A percentile compares a stretch with the other conserved stretches of the same genome.
phyloP scores from a whole-genome alignment of 2,797 vertebrate species.

The Anolis apletophallus region DNA sequence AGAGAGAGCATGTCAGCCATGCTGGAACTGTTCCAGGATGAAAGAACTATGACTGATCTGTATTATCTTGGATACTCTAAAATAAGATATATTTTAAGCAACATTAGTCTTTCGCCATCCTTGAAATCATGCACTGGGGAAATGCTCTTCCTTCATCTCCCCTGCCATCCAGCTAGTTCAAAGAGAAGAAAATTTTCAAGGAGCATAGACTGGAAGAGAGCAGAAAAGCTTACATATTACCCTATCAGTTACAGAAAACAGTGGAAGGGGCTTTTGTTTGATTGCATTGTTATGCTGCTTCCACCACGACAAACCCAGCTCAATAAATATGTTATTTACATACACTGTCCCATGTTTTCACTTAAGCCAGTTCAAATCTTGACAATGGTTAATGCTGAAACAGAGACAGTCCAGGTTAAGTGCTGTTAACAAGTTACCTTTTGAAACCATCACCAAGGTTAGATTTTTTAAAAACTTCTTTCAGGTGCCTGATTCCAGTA shows the following conservation, averaged over 20 bases:
- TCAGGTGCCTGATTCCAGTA: too few relatives aligned
- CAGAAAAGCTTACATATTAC: not conserved
- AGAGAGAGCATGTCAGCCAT: constrained; percentile 11
- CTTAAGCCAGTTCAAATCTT: not conserved
- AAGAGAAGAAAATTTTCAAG: constrained; percentile 11
- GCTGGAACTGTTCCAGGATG: constrained; percentile 4
- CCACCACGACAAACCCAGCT: too few relatives aligned
- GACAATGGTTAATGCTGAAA: not conserved
- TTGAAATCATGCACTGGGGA: constrained; percentile 38
- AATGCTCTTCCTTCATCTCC: not conserved
- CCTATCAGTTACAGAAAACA: not conserved
- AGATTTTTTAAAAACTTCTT: too few relatives aligned
- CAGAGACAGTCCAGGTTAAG: too few relatives aligned
- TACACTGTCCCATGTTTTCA: not conserved
- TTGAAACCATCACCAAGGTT: too few relatives aligned
- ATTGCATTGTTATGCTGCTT: not conserved
- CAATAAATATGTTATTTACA: not conserved
- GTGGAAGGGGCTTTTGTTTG: not conserved
- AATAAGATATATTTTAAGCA: constrained; percentile 8
- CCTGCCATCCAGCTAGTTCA: not conserved
- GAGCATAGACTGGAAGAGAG: not conserved
- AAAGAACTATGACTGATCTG: constrained; percentile 19
- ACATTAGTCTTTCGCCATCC: constrained; percentile 26
- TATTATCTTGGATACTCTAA: constrained; percentile 9
- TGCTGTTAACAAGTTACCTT: too few relatives aligned